Base-by-base conservation (phyloP, 92 coral and sea anemone genomes). In the Zoanthus gigantus region DNA sequence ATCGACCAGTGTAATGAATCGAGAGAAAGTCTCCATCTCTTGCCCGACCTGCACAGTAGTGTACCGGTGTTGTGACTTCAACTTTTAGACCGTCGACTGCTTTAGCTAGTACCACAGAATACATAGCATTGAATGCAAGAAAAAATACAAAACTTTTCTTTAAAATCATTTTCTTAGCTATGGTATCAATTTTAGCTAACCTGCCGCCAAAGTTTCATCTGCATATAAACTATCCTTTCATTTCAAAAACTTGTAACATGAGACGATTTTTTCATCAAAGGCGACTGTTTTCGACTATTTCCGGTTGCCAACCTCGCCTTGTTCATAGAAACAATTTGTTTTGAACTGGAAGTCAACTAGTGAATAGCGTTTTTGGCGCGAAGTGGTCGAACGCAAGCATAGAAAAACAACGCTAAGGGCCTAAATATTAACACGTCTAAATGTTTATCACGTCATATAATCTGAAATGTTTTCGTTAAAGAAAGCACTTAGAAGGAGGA, bases 1-100 rank as follows among this genome's bases (percentile, higher is more conserved):
- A 72, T 17, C 79, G 78, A 34, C 88, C 88, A 23, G 79, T 74
- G 69, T 84, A 84, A 16, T 84, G 88, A 72, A 84, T 74, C 4
- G 53, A 37, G 37, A 84, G 88, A 34, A 54, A 74, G 28, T 84
- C 88, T 18, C 88, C 88, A 71, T 84, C 63, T 68, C 29, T 84
- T 44, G 88, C 88, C 32, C 80, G 78, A 18, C 78, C 78, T 8
- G 30, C 3, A 54, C 88, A 84, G 68, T 31, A 12, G 10, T 63
- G 18, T 10, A 66, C 80, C 7, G 8, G 78, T 66, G 50, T 71
- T 84, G 29, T 54, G 34, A 84, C 80, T 16, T 84, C 88, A 16
- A 84, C 78, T 28, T 72, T 84, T 11, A 84, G 72, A 16, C 72
- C 56, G 32, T 74, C 88, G 18, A 44, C 61, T 2, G 85, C 85